Conservation (phyloP, 1,140 invertebrate species). For the Mizuhopecten yessoensis region DNA sequence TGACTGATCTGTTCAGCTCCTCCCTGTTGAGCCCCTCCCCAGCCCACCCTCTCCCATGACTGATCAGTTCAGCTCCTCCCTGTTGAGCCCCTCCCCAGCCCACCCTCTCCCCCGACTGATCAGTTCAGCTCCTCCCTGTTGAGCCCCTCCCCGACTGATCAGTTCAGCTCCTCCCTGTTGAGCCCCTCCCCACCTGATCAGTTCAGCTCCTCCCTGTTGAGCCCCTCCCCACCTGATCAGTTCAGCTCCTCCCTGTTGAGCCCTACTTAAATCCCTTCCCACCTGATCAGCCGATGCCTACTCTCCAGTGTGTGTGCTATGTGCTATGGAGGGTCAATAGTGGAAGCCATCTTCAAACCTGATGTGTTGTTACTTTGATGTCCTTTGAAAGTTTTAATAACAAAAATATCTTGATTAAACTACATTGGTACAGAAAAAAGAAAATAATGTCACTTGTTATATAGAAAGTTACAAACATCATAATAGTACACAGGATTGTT, state of each 20-base stretch:
- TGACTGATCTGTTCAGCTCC: too few relatives aligned
- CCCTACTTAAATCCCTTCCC: neutral
- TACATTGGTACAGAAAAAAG: neutral
- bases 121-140: neutral
- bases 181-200: neutral
- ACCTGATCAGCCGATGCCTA: neutral
- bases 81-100: neutral
- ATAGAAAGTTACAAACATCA: too few relatives aligned
- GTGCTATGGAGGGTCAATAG: neutral
- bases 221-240: neutral
- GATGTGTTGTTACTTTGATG: neutral
- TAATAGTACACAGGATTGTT: too few relatives aligned
- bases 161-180: neutral
- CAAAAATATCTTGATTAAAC: neutral
- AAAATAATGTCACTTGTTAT: too few relatives aligned
- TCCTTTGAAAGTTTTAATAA: conserved; percentile 28
- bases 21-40: too few relatives aligned
- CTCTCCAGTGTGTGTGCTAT: neutral
- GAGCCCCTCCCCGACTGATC: neutral
- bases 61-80: too few relatives aligned
- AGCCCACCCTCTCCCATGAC: neutral
- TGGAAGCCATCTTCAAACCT: neutral
- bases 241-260: neutral
- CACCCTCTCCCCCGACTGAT: neutral
- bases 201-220: neutral